Percentiles rank a stretch among this genome's conserved stretches.
Evolutionary conservation across 1,140 invertebrate species (phyloP).

Genomic region (Zaprionus kolodkinae): DNA sequence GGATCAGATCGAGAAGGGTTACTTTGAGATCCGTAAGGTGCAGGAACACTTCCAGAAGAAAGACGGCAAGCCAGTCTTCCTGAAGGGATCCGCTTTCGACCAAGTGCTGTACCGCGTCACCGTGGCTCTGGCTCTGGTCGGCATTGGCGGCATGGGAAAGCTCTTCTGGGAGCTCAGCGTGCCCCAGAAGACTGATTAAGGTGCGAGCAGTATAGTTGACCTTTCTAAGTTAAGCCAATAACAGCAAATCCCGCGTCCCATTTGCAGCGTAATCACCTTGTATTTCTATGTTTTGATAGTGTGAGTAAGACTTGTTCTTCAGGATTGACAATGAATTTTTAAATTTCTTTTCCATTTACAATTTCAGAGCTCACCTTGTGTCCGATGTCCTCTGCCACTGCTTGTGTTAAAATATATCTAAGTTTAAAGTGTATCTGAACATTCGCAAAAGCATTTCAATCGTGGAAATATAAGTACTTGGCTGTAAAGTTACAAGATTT

Average conservation of each 20-base stretch:
- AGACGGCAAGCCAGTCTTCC: constrained; percentile 87
- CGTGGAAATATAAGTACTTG: constrained; percentile 74
- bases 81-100: constrained; percentile 87
- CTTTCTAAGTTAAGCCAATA: constrained; percentile 55
- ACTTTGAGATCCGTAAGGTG: constrained; percentile 81
- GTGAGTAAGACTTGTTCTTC: constrained; percentile 39
- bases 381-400: constrained; percentile 43
- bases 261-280: constrained; percentile 67
- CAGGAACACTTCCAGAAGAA: constrained; percentile 85
- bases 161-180: constrained; percentile 80
- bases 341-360: background rate
- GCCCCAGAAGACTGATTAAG: constrained; percentile 65
- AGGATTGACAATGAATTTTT: background rate
- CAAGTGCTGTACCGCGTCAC: constrained; percentile 86
- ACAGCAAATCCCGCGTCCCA: constrained; percentile 48
- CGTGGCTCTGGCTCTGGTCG: constrained; percentile 82
- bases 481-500: constrained; percentile 57
- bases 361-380: constrained; percentile 52
- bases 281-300: constrained; percentile 72
- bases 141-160: constrained; percentile 83
- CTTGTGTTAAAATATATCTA: constrained; percentile 60
- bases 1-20: constrained; percentile 76
- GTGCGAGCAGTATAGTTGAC: constrained; percentile 32
- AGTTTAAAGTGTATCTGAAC: constrained; percentile 66
- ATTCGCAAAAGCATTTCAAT: constrained; percentile 76